Evolutionary conservation across 2,888 invertebrate genomes (phyloP), one percentile per base, ranked within the genome.

Genomic region (Drosophila putrida): DNA sequence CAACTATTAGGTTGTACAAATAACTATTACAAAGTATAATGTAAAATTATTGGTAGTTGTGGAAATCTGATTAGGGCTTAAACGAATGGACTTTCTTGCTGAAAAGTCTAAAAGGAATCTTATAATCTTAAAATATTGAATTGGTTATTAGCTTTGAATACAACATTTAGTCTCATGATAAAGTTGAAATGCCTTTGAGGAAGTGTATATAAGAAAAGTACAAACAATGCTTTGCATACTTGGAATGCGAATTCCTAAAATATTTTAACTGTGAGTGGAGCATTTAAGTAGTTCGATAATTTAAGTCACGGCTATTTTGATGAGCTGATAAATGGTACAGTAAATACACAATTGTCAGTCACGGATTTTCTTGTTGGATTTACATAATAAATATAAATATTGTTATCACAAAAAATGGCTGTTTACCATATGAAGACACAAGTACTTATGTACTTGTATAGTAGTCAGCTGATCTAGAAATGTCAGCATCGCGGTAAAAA

Each of bases 251-350:
- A 78, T 78, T 73, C 70, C 59, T 57, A 38, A 72, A 72, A 78
- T 78, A 59, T 43, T 70, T 76, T 53, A 5, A 41, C 10, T 36
- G 13, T 78, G 75, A 72, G 47, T 64, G 47, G 35, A 41, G 2
- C 41, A 13, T 43, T 66, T 71, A 61, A 51, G 51, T 28, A 38
- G 36, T 44, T 54, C 44, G 49, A 49, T 67, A 39, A 64, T 63
- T 71, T 54, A 75, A 78, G 78, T 68, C 75, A 68, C 33, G 62
- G 64, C 25, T 66, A 49, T 68, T 49, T 60, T 44, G 58, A 58
- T 61, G 54, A 39, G 39, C 46, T 53, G 79, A 61, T 79, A 75
- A 72, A 53, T 64, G 47, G 20, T 53, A 55, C 55, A 47, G 68
- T 55, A 71, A 82, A 82, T 65, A 69, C 43, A 35, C 35, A 54